Evolutionary conservation across 2,888 invertebrate genomes (phyloP).

Genomic region (Hetaerina titia): DNA sequence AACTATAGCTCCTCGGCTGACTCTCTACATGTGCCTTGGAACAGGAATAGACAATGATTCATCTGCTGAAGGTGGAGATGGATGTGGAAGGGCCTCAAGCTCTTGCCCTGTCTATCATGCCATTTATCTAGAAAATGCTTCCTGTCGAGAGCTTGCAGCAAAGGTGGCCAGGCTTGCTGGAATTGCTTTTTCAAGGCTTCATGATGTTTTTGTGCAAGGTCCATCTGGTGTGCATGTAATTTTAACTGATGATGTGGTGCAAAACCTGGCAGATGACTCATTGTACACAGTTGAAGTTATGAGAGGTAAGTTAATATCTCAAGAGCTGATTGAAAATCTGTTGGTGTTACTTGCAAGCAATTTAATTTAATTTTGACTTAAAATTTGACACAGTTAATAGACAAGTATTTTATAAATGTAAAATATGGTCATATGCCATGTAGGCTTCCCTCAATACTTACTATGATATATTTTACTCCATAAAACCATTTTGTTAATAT

Average conservation of each 20-base stretch:
- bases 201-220: conserved; percentile 87
- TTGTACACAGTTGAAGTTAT: conserved; percentile 83
- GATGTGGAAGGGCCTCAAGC: not conserved
- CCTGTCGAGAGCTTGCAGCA: conserved; percentile 82
- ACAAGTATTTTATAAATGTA: too few species aligned
- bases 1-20: conserved; percentile 86
- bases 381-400: too few species aligned
- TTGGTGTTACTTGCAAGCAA: too few species aligned
- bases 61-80: conserved; percentile 77
- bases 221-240: conserved; percentile 91
- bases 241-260: conserved; percentile 91
- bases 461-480: too few species aligned
- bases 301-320: conserved; percentile 76
- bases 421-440: too few species aligned
- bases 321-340: not conserved
- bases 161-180: conserved; percentile 83
- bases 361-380: too few species aligned
- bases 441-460: too few species aligned
- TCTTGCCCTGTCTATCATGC: conserved; percentile 85
- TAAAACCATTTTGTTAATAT: too few species aligned
- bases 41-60: not conserved
- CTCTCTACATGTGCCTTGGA: conserved; percentile 88
- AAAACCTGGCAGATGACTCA: conserved; percentile 89
- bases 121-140: conserved; percentile 86
- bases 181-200: conserved; percentile 75